Conservation (phyloP, 1,140 invertebrate species). For the Leptonema lineaticorne region DNA sequence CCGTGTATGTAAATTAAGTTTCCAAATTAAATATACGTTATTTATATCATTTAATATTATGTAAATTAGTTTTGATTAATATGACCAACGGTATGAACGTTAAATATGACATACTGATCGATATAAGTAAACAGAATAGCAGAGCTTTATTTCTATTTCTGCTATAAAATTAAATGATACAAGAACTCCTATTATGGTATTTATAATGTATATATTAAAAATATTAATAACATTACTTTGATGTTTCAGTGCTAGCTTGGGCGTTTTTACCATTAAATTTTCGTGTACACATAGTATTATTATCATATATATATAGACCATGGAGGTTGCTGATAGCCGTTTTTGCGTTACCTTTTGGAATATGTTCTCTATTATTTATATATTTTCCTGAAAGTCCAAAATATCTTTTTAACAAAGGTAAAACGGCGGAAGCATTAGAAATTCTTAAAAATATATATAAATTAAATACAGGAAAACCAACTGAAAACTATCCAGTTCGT, state of each 20-base stretch:
- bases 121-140: no score
- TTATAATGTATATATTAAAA: no score
- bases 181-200: no score
- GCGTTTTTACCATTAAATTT: constrained; percentile 56
- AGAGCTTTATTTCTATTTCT: no score
- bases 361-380: constrained; percentile 53
- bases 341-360: constrained; percentile 54
- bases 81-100: no score
- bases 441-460: constrained; percentile 58
- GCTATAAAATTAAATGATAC: no score
- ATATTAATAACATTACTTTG: no score
- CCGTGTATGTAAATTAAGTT: no score
- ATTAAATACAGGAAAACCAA: constrained; percentile 52
- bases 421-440: constrained; percentile 55
- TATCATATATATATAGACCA: constrained; percentile 51
- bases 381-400: constrained; percentile 71
- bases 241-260: constrained; percentile 57
- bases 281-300: constrained; percentile 39
- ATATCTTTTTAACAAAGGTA: constrained; percentile 62
- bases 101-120: no score
- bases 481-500: constrained; percentile 29
- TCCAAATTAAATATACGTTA: no score
- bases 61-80: no score
- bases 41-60: no score
- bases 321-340: constrained; percentile 62